phyloP scores from a whole-genome alignment of 2,113 vertebrate species.

The Amblyornis subalaris region DNA sequence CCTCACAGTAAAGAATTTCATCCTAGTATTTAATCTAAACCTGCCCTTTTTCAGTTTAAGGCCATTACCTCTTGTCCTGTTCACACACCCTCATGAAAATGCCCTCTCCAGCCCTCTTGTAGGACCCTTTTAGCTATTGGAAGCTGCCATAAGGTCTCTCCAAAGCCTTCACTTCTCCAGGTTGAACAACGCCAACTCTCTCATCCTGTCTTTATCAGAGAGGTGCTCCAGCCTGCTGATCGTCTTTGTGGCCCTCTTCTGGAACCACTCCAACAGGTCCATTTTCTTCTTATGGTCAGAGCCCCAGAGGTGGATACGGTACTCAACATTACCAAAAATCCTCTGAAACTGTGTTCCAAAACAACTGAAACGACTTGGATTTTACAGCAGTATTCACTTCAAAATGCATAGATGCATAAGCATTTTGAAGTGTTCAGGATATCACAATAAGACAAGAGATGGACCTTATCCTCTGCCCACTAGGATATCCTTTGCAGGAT shows the following conservation, averaged over 20 bases:
- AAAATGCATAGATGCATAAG: neutral
- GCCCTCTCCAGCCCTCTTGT: neutral
- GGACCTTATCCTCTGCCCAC: neutral
- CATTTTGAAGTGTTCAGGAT: neutral
- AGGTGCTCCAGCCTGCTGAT: neutral
- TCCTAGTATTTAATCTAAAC: neutral
- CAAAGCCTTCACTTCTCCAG: neutral
- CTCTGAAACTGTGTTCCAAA: neutral
- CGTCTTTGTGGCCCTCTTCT: neutral
- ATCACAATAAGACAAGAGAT: neutral
- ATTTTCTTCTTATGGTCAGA: neutral
- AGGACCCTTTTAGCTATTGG: neutral
- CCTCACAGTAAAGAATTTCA: neutral
- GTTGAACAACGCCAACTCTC: neutral
- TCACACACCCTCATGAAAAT: neutral
- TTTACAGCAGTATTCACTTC: neutral
- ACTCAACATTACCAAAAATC: neutral
- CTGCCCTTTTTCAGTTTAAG: neutral
- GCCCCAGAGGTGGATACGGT: neutral
- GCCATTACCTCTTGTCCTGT: neutral
- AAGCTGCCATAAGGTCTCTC: neutral
- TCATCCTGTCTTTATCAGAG: neutral
- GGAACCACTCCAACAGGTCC: neutral
- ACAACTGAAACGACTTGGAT: neutral
- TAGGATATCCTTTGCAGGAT: neutral